Evolutionary conservation across 2,113 vertebrate species (phyloP).

Genomic region (Hippocampus mohnikei): DNA sequence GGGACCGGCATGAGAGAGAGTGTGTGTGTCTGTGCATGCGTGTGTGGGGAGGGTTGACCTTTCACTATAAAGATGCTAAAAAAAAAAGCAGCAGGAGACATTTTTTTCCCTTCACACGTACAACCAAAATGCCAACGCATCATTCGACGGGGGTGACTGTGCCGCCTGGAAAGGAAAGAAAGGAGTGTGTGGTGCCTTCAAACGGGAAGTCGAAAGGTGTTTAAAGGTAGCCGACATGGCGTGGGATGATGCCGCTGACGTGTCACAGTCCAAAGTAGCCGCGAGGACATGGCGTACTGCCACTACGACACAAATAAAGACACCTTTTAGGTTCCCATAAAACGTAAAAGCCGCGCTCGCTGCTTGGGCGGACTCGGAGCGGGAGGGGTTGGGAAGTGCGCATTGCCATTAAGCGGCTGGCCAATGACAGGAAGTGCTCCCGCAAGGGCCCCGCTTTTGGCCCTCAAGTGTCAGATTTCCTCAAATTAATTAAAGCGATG

Average conservation of each 20-base stretch:
- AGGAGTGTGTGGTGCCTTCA: slow-evolving; percentile 36
- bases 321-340: not conserved
- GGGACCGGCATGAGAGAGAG: too few relatives aligned
- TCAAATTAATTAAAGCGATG: not conserved
- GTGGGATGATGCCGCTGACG: slow-evolving; percentile 42
- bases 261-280: slow-evolving; percentile 51
- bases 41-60: slow-evolving; percentile 19
- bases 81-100: not conserved
- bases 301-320: not conserved
- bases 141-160: slow-evolving; percentile 12
- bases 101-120: not conserved
- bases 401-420: slow-evolving; percentile 14
- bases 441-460: not conserved
- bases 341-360: not conserved
- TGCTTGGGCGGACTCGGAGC: not conserved
- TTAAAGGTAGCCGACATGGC: slow-evolving; percentile 56
- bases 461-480: not conserved
- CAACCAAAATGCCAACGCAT: slow-evolving; percentile 60
- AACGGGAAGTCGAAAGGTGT: slow-evolving; percentile 49
- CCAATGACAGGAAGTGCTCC: slow-evolving; percentile 21
- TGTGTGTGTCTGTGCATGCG: too few relatives aligned
- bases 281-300: slow-evolving; percentile 9
- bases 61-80: not conserved
- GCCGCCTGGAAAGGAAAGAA: slow-evolving; percentile 12
- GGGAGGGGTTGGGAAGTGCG: slow-evolving; percentile 9